Conservation (phyloP, 2,797 vertebrate species). For the Ctenochaetus hawaiiensis region DNA sequence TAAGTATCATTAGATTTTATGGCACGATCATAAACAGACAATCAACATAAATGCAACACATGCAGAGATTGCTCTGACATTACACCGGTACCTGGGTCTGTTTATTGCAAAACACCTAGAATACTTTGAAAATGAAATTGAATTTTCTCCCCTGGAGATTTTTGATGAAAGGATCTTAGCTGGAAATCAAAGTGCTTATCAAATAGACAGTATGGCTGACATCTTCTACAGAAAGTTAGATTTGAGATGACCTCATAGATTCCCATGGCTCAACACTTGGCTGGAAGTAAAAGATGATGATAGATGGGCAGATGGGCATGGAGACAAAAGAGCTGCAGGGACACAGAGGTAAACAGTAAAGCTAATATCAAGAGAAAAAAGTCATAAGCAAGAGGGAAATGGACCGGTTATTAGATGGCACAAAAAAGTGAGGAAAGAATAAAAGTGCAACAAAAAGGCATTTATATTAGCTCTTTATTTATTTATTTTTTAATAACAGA, state of each 20-base stretch:
- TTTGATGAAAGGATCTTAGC: slow-evolving; percentile 74
- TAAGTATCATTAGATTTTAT: slow-evolving; percentile 53
- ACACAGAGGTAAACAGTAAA: slow-evolving; percentile 26
- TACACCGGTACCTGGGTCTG: slow-evolving; percentile 40
- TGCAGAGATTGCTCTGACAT: slow-evolving; percentile 40
- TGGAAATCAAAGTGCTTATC: slow-evolving; percentile 76
- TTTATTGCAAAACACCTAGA: slow-evolving; percentile 77
- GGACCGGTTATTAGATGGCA: not conserved
- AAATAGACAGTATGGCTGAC: slow-evolving; percentile 60
- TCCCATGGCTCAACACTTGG: slow-evolving; percentile 55
- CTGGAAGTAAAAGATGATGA: slow-evolving; percentile 58
- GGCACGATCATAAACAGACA: slow-evolving; percentile 55
- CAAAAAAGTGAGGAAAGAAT: not conserved
- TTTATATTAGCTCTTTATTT: too few relatives aligned
- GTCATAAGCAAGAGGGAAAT: not conserved
- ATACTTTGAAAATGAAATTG: slow-evolving; percentile 79
- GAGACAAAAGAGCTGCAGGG: slow-evolving; percentile 27
- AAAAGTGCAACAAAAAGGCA: not conserved
- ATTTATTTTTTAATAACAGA: not conserved
- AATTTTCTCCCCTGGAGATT: slow-evolving; percentile 77
- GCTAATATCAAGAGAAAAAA: slow-evolving; percentile 21
- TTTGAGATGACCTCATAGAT: slow-evolving; percentile 68
- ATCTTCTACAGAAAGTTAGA: slow-evolving; percentile 54
- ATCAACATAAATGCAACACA: slow-evolving; percentile 59
- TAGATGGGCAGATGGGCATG: slow-evolving; percentile 57